Evolutionary conservation across 2,888 invertebrate genomes (phyloP).

Genomic region (Ectropis crepuscularia): DNA sequence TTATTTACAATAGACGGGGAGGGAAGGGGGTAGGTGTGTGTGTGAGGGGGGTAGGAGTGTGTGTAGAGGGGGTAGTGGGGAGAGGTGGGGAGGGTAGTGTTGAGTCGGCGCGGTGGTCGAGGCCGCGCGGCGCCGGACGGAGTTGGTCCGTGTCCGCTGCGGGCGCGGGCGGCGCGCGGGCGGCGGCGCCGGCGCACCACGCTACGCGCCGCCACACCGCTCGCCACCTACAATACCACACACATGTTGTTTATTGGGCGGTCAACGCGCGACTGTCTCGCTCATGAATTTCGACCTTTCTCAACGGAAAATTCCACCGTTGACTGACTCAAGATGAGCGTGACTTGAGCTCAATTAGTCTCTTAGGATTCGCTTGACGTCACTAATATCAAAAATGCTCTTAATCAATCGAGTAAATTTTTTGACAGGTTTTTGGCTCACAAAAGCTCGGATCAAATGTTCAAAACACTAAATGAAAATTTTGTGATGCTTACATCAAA

Average conservation of each 20-base stretch:
- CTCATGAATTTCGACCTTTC: no score
- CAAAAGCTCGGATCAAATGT: no score
- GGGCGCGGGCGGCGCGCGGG: constrained; percentile 50
- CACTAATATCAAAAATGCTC: no score
- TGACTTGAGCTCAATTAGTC: no score
- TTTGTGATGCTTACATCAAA: no score
- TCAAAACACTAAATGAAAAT: no score
- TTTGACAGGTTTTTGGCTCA: no score
- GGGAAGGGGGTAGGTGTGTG: constrained; percentile 46
- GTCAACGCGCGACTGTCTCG: no score
- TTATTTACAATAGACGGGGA: constrained; percentile 81
- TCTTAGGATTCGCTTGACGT: no score
- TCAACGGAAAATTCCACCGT: no score
- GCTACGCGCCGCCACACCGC: constrained; percentile 77
- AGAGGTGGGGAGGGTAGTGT: constrained; percentile 45
- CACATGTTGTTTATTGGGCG: background rate
- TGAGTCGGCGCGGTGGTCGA: constrained; percentile 73
- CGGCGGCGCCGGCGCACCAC: constrained; percentile 52
- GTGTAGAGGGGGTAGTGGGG: constrained; percentile 43
- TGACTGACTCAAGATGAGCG: no score
- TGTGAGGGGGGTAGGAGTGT: constrained; percentile 44
- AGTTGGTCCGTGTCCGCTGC: constrained; percentile 54
- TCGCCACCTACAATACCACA: constrained; percentile 71
- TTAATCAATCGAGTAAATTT: no score
- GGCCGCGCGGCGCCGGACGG: constrained; percentile 57